Evolutionary conservation across 2,888 invertebrate species (phyloP).

Genomic region (Omphaloscelis lunosa): DNA sequence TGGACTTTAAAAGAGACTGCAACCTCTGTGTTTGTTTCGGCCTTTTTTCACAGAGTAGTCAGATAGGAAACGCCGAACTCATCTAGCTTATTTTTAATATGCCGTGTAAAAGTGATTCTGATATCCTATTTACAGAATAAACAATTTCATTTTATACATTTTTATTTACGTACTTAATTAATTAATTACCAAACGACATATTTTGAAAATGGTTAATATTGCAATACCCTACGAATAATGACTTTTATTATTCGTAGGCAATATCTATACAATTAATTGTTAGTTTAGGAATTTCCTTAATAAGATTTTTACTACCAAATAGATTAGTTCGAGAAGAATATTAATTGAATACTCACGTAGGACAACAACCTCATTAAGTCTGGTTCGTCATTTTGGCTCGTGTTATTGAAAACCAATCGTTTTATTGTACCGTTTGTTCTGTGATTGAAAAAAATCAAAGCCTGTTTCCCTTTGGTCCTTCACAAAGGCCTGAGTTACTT

Average conservation of each 20-base stretch:
- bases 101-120: too few relatives aligned
- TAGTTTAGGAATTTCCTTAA: slow-evolving; percentile 2
- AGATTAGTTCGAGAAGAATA: slow-evolving; percentile 12
- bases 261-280: background rate
- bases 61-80: too few relatives aligned
- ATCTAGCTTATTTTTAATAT: too few relatives aligned
- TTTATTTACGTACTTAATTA: background rate
- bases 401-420: background rate
- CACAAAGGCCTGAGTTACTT: background rate
- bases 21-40: too few relatives aligned
- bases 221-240: too few relatives aligned
- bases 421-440: background rate
- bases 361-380: background rate
- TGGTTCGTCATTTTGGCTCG: background rate
- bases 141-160: background rate
- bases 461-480: background rate
- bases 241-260: too few relatives aligned
- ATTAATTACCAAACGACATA: background rate
- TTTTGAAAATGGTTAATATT: background rate
- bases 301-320: background rate
- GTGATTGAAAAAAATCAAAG: background rate
- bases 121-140: too few relatives aligned
- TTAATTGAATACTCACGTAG: background rate
- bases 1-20: too few relatives aligned
- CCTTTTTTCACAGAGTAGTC: too few relatives aligned